These are phyloP conservation scores for Synanthedon andrenaeformis DNA, from an alignment of 2,888 invertebrate genomes.

Conservation along the genomic window DNA sequence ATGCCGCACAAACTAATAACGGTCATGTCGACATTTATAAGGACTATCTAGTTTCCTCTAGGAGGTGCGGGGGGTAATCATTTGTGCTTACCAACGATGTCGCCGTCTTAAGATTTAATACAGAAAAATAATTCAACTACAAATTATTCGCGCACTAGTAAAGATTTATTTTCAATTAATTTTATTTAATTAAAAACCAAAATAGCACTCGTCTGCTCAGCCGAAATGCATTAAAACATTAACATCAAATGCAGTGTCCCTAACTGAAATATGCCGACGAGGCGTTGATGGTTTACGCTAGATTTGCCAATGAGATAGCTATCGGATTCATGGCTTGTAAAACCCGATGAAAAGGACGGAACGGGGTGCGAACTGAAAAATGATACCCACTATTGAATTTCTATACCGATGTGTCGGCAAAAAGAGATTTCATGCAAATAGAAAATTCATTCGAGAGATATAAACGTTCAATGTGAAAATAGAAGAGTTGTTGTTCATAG, in stretches of 20 bases:
- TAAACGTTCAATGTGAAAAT: neutral
- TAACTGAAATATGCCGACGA: conserved; percentile 2
- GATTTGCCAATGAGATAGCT: conserved; percentile 58
- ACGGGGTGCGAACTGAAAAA: conserved; percentile 30
- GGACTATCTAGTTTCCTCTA: too few species aligned
- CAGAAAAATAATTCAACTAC: too few species aligned
- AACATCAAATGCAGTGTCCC: neutral
- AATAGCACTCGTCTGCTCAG: too few species aligned
- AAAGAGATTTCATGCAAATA: neutral
- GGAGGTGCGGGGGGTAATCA: too few species aligned
- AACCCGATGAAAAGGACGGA: conserved; percentile 40
- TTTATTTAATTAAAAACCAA: too few species aligned
- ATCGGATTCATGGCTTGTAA: conserved; percentile 54
- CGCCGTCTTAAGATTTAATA: too few species aligned
- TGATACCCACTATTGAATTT: conserved; percentile 10
- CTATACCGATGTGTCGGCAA: neutral
- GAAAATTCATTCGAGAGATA: neutral
- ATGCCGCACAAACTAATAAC: too few species aligned
- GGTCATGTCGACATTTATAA: too few species aligned
- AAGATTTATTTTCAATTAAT: too few species aligned
- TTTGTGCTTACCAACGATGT: too few species aligned
- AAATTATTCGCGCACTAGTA: too few species aligned
- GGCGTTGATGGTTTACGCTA: conserved; percentile 47
- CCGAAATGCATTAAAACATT: too few species aligned
- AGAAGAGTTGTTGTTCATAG: neutral